Base-by-base conservation (phyloP, 2,888 invertebrate species). In the Trichopoda pennipes region DNA sequence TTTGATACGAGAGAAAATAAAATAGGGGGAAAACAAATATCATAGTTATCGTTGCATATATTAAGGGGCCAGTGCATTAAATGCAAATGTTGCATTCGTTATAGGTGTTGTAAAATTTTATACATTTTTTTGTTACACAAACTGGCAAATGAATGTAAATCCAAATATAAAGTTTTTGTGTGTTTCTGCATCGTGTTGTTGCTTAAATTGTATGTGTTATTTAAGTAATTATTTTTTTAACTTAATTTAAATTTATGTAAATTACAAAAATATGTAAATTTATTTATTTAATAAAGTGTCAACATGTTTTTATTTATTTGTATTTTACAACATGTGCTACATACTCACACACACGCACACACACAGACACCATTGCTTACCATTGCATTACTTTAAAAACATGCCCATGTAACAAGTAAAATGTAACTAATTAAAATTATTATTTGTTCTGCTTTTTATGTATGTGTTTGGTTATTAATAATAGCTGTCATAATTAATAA, bases 161-260 rank as follows among this genome's bases (percentile, higher is more conserved):
- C 28, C 9, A 55, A 35, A 63, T 49, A 42, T 28, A 63, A 16
- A 23, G 42, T 28, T 19, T 69, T 21, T 38, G 51, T 42, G 32
- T 32, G 28, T 38, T 38, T 38, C 12, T 38, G 38, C 38, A 38
- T 38, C 12, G 2, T 7, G 38, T 38, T 38, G 38, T 3, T 38
- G 38, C 1, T 53, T 28, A 55, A 47, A 28, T 28, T 49, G 28
- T 47, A 44, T 21, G 60, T 68, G 61, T 63, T 80, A 74, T 74
- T 78, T 64, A 76, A 79, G 78, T 64, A 78, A 79, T 76, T 74
- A 75, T 72, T 77, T 73, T 38, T 66, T 63, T 66, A 82, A 79
- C 82, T 83, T 85, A 85, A 85, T 85, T 85, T 83, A 79, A 85
- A 85, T 84, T 85, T 85, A 85, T 85, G 83, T 68, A 82, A 82